A percentile compares a stretch with the other conserved stretches of the same genome.
Conservation (phyloP, 1,140 invertebrate genomes). For the Drosophila quadrilineata region DNA sequence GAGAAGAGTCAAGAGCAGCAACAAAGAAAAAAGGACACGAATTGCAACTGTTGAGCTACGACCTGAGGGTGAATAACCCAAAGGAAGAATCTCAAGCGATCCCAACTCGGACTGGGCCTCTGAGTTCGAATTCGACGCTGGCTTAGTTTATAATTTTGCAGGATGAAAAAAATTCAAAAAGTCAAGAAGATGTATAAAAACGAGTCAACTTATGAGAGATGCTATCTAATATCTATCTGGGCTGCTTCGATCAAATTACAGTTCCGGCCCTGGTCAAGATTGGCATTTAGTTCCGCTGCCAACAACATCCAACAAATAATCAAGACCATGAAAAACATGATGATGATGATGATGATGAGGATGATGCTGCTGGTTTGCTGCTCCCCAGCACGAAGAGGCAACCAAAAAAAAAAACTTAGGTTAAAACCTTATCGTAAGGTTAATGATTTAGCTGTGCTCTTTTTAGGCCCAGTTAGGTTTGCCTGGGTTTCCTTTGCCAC, state of each 20-base stretch:
- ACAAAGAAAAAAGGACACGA: conserved; percentile 38
- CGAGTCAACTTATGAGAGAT: conserved; percentile 45
- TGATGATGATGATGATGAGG: conserved; percentile 2
- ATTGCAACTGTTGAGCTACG: conserved; percentile 60
- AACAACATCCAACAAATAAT: conserved; percentile 2
- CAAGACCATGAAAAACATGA: neutral
- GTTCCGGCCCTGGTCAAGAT: conserved; percentile 70
- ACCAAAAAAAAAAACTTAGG: neutral
- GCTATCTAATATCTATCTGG: conserved; percentile 65
- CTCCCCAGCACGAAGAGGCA: conserved; percentile 17
- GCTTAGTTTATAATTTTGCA: conserved; percentile 59
- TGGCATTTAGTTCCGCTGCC: conserved; percentile 71
- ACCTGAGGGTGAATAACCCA: conserved; percentile 48
- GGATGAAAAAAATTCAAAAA: conserved; percentile 66
- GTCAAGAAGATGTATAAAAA: no score
- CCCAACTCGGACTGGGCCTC: neutral
- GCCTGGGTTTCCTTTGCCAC: conserved; percentile 6
- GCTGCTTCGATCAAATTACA: conserved; percentile 73
- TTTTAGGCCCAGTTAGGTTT: no score
- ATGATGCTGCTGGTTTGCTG: no score
- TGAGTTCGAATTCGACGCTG: no score
- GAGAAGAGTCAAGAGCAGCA: conserved; percentile 20
- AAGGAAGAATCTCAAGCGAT: conserved; percentile 54
- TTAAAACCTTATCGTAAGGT: conserved; percentile 52
- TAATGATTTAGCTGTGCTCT: conserved; percentile 54